Evolutionary conservation across 2,113 vertebrate genomes (phyloP).

Genomic region (Boulengeromyrus knoepffleri): DNA sequence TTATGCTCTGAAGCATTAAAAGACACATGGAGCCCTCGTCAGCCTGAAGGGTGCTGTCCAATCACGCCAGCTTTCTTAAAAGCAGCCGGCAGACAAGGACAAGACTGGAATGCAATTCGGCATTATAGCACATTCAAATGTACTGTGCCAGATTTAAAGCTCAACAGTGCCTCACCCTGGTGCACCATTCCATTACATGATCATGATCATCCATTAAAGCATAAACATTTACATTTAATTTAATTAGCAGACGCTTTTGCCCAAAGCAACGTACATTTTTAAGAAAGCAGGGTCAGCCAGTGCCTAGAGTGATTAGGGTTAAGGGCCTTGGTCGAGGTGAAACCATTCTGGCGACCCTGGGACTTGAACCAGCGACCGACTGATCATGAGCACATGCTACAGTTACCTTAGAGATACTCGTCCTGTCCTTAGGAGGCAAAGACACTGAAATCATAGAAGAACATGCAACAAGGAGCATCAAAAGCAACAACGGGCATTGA

Average conservation of each 20-base stretch:
- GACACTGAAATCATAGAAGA: neutral
- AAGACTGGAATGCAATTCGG: neutral
- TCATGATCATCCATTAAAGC: neutral
- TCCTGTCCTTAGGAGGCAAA: neutral
- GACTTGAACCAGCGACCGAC: neutral
- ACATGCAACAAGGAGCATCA: neutral
- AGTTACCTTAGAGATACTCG: neutral
- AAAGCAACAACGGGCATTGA: neutral
- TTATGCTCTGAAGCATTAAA: neutral
- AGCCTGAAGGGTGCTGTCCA: neutral
- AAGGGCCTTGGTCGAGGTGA: neutral
- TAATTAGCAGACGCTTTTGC: neutral
- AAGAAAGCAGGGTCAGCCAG: neutral
- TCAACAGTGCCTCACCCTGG: constrained; percentile 38
- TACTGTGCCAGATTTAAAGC: neutral
- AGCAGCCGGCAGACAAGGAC: neutral
- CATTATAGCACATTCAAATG: no score
- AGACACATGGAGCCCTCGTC: neutral
- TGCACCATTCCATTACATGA: neutral
- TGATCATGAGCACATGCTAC: neutral
- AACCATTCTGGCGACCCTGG: neutral
- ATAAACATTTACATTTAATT: neutral
- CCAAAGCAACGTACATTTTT: neutral
- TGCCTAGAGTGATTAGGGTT: neutral
- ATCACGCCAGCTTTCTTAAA: neutral